Evolutionary conservation across 2,888 invertebrate genomes (phyloP), one percentile per base, ranked within the genome.

Genomic region (Diadegma fenestrale): DNA sequence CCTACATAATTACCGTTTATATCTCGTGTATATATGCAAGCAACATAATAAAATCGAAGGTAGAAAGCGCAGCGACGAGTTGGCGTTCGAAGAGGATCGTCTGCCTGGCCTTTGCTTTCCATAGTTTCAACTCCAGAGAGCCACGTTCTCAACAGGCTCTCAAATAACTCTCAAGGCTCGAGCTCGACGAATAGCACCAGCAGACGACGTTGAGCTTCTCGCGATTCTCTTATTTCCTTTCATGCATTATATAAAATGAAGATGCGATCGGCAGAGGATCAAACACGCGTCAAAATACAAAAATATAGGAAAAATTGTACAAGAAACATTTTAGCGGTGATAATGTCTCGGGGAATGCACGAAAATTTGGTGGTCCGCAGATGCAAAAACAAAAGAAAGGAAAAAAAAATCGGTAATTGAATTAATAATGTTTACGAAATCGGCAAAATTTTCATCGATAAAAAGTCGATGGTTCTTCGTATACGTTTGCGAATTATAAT

Each of bases 31-130:
- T 66, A 51, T 43, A 26, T 48, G 17, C 37, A 33, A 63, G 7
- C 45, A 37, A 22, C 63, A 63, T 64, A 63, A 85, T 91, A 91
- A 90, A 90, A 91, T 91, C 90, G 91, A 91, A 92, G 92, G 92
- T 93, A 93, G 93, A 93, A 93, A 93, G 93, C 93, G 93, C 92
- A 89, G 85, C 85, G 77, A 77, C 81, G 76, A 69, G 51, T 45
- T 48, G 43, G 64, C 78, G 26, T 73, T 69, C 54, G 4, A 10
- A 85, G 88, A 91, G 92, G 92, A 93, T 91, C 93, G 92, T 93
- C 92, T 92, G 93, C 93, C 83, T 92, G 92, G 92, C 93, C 93
- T 93, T 93, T 92, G 92, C 92, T 93, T 93, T 92, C 92, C 92
- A 93, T 89, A 82, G 82, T 37, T 83, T 84, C 85, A 80, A 58